Conservation (phyloP, 2,888 invertebrate genomes). For the Drosophila picticornis region DNA sequence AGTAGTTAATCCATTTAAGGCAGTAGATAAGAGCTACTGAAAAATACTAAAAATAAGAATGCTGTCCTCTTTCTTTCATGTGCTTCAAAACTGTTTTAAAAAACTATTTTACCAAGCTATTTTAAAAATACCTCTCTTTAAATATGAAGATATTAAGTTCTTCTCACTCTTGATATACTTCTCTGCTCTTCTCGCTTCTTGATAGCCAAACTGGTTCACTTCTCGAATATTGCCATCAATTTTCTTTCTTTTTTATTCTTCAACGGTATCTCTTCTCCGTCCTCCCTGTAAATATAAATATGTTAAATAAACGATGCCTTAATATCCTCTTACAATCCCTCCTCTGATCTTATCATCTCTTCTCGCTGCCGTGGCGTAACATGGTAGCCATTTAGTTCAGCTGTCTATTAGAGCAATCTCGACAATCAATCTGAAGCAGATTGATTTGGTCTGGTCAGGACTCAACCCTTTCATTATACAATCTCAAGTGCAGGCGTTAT, state of each 20-base stretch:
- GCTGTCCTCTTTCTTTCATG: not conserved
- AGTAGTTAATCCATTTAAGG: not conserved
- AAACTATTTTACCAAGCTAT: too few relatives aligned
- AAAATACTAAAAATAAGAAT: not conserved
- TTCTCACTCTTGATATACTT: not conserved
- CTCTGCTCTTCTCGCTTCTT: not conserved
- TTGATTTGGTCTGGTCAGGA: constrained; percentile 51
- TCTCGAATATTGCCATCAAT: not conserved
- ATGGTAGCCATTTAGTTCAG: constrained; percentile 12
- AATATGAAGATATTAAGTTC: not conserved
- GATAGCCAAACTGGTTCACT: not conserved
- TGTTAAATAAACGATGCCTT: not conserved
- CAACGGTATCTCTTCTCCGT: not conserved
- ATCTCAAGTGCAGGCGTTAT: constrained; percentile 56
- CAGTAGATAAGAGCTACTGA: not conserved
- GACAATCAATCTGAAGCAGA: constrained; percentile 51
- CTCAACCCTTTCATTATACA: constrained; percentile 63
- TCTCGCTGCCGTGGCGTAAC: constrained; percentile 22
- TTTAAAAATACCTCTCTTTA: not conserved
- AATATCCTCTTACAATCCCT: not conserved
- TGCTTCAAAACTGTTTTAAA: not conserved
- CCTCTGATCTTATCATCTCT: not conserved
- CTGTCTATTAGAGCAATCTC: constrained; percentile 29
- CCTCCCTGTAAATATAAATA: not conserved
- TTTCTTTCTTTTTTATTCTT: not conserved